Conservation (phyloP, 2,888 invertebrate species). For the Trichopoda pennipes region DNA sequence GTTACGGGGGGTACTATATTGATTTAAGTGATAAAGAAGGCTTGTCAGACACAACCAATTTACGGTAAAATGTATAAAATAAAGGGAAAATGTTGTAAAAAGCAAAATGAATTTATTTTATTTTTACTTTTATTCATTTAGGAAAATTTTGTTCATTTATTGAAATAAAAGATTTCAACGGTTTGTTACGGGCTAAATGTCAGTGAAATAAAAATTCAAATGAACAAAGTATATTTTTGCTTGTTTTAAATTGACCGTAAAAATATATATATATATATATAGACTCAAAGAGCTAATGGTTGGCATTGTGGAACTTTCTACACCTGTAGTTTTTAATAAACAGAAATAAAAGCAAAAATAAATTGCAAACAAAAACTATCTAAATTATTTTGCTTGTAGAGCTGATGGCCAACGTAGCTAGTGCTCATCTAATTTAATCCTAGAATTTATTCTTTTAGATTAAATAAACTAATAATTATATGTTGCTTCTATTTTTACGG, state of each 20-base stretch:
- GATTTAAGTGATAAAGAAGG: conserved; percentile 68
- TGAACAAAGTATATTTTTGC: conserved; percentile 30
- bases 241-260: conserved; percentile 27
- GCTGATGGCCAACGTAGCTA: too few species aligned
- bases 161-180: conserved; percentile 65
- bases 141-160: conserved; percentile 54
- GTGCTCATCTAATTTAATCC: too few species aligned
- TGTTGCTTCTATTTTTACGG: background rate
- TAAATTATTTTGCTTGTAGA: too few species aligned
- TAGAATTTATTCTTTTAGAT: too few species aligned
- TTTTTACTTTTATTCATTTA: conserved; percentile 26
- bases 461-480: too few species aligned
- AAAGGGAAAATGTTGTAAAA: conserved; percentile 41
- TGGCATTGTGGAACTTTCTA: background rate
- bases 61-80: conserved; percentile 56
- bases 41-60: conserved; percentile 67
- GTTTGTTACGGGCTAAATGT: conserved; percentile 56
- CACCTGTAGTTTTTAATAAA: background rate
- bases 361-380: too few species aligned
- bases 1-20: conserved; percentile 62
- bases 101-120: background rate
- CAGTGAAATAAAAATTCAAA: conserved; percentile 28
- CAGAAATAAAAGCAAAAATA: too few species aligned
- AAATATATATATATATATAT: too few species aligned
- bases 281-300: background rate